phyloP scores from a whole-genome alignment of 2,888 invertebrate genomes.

The Caenorhabditis virilis region DNA sequence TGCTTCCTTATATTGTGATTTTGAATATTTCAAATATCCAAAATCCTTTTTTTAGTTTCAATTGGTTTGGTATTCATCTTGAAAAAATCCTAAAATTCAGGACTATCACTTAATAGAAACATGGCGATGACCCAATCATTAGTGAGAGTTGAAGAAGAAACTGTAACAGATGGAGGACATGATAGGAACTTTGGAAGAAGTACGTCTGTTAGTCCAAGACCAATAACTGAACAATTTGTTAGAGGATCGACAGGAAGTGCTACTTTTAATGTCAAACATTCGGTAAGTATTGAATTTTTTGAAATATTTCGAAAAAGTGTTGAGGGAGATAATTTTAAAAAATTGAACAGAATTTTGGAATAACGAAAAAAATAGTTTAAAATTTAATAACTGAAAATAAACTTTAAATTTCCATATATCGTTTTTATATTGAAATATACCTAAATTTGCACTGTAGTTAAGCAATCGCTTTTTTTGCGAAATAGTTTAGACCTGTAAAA shows the following conservation, averaged over 20 bases:
- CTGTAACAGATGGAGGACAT: constrained; percentile 14
- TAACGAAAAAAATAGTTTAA: neutral
- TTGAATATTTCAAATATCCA: neutral
- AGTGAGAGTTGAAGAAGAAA: constrained; percentile 35
- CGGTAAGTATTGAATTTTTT: constrained; percentile 12
- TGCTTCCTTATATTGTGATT: too few relatives aligned
- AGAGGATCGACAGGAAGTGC: constrained; percentile 22
- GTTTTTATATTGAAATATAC: too few relatives aligned
- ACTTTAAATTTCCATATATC: too few relatives aligned
- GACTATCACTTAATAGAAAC: constrained; percentile 28
- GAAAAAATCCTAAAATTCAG: constrained; percentile 6
- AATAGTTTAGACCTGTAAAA: too few relatives aligned
- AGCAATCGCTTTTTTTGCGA: neutral
- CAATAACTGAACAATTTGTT: constrained; percentile 23
- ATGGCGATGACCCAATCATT: constrained; percentile 35
- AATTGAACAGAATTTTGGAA: constrained; percentile 1
- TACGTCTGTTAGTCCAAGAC: constrained; percentile 31
- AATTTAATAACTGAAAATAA: too few relatives aligned
- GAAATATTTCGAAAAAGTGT: neutral
- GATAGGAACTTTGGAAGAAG: constrained; percentile 10
- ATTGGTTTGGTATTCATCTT: neutral
- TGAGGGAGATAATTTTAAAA: too few relatives aligned
- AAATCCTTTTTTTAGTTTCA: neutral
- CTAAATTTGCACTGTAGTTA: too few relatives aligned
- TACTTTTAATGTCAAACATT: constrained; percentile 35